These are phyloP conservation scores for Lasioglossum vierecki DNA, from an alignment of 2,888 invertebrate genomes.

Conservation along the genomic window DNA sequence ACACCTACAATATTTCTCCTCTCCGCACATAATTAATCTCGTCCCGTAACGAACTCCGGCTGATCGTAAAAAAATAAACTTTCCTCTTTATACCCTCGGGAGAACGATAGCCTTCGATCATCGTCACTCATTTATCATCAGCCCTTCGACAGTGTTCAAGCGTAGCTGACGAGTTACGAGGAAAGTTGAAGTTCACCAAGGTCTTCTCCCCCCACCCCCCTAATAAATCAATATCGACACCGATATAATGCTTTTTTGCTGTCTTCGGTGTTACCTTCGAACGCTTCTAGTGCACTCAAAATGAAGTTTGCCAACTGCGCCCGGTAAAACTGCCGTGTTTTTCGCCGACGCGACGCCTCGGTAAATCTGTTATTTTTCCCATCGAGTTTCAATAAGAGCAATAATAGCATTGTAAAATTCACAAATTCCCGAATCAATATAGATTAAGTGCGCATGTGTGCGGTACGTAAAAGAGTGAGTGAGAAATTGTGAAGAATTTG, in stretches of 20 bases:
- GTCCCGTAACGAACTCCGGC: neutral
- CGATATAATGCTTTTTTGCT: slow-evolving; percentile 31
- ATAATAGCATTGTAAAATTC: too few species aligned
- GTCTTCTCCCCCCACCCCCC: neutral
- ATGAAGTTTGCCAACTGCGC: neutral
- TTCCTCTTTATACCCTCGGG: slow-evolving; percentile 19
- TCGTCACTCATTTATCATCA: slow-evolving; percentile 53
- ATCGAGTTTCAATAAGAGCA: neutral
- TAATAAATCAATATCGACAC: slow-evolving; percentile 63
- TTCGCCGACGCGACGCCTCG: neutral
- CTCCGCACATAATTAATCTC: neutral
- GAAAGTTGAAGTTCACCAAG: slow-evolving; percentile 56
- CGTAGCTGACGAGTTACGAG: slow-evolving; percentile 27
- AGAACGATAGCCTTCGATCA: slow-evolving; percentile 15
- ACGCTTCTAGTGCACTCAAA: neutral
- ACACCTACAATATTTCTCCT: neutral
- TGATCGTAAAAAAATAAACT: slow-evolving; percentile 1
- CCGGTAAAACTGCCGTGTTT: neutral
- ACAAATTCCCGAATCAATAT: too few species aligned
- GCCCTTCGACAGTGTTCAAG: slow-evolving; percentile 42
- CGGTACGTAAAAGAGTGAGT: too few species aligned
- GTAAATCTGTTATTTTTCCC: neutral
- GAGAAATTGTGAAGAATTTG: too few species aligned
- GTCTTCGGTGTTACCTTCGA: slow-evolving; percentile 2
- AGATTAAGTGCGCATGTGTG: too few species aligned